A percentile compares a stretch with the other conserved stretches of the same genome.
Evolutionary conservation across 2,797 vertebrate genomes (phyloP).

Genomic region (Gymnoscopelus braueri): DNA sequence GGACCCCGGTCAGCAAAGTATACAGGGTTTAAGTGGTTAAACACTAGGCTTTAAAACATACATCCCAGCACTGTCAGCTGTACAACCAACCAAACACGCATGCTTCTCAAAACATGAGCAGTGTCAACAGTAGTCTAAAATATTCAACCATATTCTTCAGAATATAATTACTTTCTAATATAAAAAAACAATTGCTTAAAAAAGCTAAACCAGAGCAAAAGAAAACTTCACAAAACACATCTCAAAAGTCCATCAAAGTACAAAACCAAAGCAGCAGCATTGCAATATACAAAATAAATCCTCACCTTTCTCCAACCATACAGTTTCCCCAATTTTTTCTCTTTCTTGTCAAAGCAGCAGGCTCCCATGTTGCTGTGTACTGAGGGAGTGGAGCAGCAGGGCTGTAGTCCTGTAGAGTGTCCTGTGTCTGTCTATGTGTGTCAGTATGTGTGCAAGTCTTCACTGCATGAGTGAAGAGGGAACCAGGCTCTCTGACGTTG

Average conservation of each 20-base stretch:
- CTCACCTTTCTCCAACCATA: constrained; percentile 84
- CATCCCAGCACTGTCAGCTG: neutral
- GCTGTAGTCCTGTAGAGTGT: constrained; percentile 60
- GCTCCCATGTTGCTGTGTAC: constrained; percentile 81
- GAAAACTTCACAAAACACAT: constrained; percentile 7
- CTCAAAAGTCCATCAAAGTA: neutral
- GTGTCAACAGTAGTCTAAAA: neutral
- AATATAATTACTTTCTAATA: neutral
- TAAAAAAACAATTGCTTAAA: neutral
- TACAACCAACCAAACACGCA: neutral
- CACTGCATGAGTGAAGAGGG: constrained; percentile 55
- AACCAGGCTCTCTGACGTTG: constrained; percentile 60
- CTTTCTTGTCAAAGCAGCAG: constrained; percentile 83
- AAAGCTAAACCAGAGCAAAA: neutral
- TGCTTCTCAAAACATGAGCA: constrained; percentile 1
- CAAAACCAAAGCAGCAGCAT: neutral
- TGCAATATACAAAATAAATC: neutral
- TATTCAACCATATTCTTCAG: neutral
- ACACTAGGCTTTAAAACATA: neutral
- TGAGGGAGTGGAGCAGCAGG: constrained; percentile 41
- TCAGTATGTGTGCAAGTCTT: constrained; percentile 56
- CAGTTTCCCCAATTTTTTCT: constrained; percentile 80
- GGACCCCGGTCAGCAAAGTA: too few species aligned
- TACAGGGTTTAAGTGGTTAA: too few species aligned
- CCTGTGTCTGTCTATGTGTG: constrained; percentile 19